Conservation (phyloP, 2,797 vertebrate species). For the Loris lydekkerianus region DNA sequence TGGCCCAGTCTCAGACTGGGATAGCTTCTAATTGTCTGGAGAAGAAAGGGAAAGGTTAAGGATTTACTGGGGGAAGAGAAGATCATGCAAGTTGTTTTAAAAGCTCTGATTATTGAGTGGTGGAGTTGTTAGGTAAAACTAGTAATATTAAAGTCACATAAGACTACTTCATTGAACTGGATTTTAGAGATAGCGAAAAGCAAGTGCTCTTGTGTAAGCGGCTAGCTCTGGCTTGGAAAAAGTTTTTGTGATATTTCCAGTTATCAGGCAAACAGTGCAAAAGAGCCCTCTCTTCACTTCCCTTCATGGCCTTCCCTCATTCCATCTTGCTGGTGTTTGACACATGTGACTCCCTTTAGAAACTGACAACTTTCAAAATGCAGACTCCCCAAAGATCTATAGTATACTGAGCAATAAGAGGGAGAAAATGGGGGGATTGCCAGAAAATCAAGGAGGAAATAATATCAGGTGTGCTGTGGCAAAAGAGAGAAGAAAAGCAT, state of each 20-base stretch:
- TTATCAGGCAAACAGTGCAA: not conserved
- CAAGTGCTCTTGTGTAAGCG: not conserved
- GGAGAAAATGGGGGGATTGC: not conserved
- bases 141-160: not conserved
- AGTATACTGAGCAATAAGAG: not conserved
- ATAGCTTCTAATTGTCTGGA: not conserved
- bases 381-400: not conserved
- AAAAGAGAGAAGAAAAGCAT: not conserved
- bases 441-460: not conserved
- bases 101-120: not conserved
- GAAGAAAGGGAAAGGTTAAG: not conserved
- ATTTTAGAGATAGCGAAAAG: not conserved
- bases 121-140: not conserved
- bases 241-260: not conserved
- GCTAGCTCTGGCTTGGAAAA: not conserved
- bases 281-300: not conserved
- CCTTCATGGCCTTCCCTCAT: not conserved
- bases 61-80: not conserved
- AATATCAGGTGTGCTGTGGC: not conserved
- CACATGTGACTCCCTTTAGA: not conserved
- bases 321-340: not conserved
- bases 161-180: not conserved
- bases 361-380: not conserved
- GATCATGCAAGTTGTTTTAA: not conserved
- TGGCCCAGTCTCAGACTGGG: not conserved